Percentiles rank a stretch among this genome's conserved stretches.
phyloP scores from a whole-genome alignment of 2,113 vertebrate genomes.

The Sapajus apella region DNA sequence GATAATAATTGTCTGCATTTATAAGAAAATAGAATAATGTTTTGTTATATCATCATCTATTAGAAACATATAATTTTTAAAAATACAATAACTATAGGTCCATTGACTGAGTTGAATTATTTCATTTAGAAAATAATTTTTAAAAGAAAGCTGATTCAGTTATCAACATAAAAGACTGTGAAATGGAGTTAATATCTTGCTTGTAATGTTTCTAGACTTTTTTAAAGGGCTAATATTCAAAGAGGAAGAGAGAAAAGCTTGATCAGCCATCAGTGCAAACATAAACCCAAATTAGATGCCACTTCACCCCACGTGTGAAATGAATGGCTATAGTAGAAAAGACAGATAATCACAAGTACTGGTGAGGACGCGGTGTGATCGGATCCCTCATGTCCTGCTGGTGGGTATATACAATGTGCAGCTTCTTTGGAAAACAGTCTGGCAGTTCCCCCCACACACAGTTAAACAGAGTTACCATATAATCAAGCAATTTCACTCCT shows the following conservation, averaged over 20 bases:
- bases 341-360: neutral
- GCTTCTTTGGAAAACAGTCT: neutral
- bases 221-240: neutral
- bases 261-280: neutral
- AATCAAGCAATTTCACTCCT: neutral
- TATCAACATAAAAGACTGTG: neutral
- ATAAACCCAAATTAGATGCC: neutral
- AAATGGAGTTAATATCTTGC: neutral
- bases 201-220: neutral
- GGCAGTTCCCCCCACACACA: neutral
- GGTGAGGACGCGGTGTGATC: neutral
- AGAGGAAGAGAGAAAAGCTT: neutral
- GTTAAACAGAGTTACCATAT: neutral
- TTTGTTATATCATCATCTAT: neutral
- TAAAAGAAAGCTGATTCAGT: neutral
- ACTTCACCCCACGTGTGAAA: neutral
- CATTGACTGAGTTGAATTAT: neutral
- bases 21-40: neutral
- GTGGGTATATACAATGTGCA: neutral
- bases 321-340: neutral
- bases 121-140: neutral
- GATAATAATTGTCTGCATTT: neutral
- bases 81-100: neutral
- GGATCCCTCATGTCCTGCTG: neutral
- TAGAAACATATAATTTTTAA: neutral